Evolutionary conservation across 1,140 invertebrate species (phyloP).

Genomic region (Anoplophora glabripennis): DNA sequence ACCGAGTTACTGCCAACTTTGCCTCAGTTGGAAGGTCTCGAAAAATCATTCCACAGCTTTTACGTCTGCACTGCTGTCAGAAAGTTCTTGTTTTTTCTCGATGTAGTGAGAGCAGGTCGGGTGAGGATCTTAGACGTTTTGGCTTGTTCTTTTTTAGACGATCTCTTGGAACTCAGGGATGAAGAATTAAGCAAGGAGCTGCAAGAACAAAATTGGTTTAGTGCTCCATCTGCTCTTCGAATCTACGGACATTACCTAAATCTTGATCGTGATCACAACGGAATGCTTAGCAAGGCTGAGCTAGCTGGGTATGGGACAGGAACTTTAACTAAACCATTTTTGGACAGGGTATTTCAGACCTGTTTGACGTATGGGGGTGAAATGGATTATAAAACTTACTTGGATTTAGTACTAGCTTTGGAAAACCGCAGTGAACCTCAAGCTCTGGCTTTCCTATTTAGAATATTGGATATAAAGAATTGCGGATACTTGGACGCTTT

Average conservation of each 20-base stretch:
- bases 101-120: slow-evolving; percentile 81
- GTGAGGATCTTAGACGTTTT: slow-evolving; percentile 90
- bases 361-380: slow-evolving; percentile 93
- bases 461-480: slow-evolving; percentile 87
- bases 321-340: slow-evolving; percentile 86
- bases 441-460: slow-evolving; percentile 87
- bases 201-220: slow-evolving; percentile 93
- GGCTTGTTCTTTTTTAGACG: slow-evolving; percentile 87
- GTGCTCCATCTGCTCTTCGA: slow-evolving; percentile 80
- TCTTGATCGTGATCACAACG: slow-evolving; percentile 92
- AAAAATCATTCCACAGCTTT: slow-evolving; percentile 93
- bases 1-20: slow-evolving; percentile 88
- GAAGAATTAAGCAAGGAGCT: slow-evolving; percentile 79
- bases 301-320: slow-evolving; percentile 83
- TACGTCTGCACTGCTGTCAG: slow-evolving; percentile 94
- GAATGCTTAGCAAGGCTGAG: slow-evolving; percentile 89
- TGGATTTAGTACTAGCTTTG: slow-evolving; percentile 91
- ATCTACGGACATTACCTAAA: slow-evolving; percentile 94
- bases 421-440: slow-evolving; percentile 91
- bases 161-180: slow-evolving; percentile 84
- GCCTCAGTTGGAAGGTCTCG: slow-evolving; percentile 82
- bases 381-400: slow-evolving; percentile 97
- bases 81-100: slow-evolving; percentile 95
- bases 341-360: slow-evolving; percentile 92
- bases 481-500: slow-evolving; percentile 87